phyloP scores from a whole-genome alignment of 2,888 invertebrate species.

The Neoascia interrupta region DNA sequence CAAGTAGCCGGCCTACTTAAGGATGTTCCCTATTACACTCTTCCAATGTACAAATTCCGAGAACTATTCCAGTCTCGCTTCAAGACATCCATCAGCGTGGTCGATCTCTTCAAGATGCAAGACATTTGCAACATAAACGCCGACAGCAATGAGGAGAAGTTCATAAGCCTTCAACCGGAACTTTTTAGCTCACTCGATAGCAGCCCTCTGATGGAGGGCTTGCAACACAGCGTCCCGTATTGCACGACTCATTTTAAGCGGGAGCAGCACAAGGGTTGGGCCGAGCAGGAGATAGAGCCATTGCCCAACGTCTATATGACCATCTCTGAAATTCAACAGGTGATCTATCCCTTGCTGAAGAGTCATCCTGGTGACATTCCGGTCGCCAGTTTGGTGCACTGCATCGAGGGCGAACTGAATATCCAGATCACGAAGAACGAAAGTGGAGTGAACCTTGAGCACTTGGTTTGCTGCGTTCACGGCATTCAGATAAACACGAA shows the following conservation, averaged over 20 bases:
- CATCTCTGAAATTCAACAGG: conserved; percentile 77
- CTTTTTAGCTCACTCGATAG: conserved; percentile 81
- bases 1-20: conserved; percentile 86
- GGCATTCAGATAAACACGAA: conserved; percentile 82
- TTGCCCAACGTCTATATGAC: conserved; percentile 82
- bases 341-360: conserved; percentile 78
- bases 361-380: conserved; percentile 78
- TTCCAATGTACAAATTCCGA: conserved; percentile 90
- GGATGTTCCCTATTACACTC: conserved; percentile 87
- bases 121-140: conserved; percentile 89
- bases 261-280: conserved; percentile 87
- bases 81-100: conserved; percentile 85
- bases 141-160: conserved; percentile 85
- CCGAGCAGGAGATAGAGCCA: conserved; percentile 86
- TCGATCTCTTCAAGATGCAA: conserved; percentile 86
- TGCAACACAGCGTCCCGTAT: conserved; percentile 82
- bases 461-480: conserved; percentile 91
- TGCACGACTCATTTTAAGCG: conserved; percentile 83
- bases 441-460: conserved; percentile 92
- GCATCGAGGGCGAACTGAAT: conserved; percentile 77
- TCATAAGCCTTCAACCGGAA: conserved; percentile 85
- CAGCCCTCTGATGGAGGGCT: conserved; percentile 80
- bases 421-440: conserved; percentile 78
- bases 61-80: conserved; percentile 90
- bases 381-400: conserved; percentile 78